phyloP scores from a whole-genome alignment of 2,797 vertebrate species.

The Lacerta viridis region DNA sequence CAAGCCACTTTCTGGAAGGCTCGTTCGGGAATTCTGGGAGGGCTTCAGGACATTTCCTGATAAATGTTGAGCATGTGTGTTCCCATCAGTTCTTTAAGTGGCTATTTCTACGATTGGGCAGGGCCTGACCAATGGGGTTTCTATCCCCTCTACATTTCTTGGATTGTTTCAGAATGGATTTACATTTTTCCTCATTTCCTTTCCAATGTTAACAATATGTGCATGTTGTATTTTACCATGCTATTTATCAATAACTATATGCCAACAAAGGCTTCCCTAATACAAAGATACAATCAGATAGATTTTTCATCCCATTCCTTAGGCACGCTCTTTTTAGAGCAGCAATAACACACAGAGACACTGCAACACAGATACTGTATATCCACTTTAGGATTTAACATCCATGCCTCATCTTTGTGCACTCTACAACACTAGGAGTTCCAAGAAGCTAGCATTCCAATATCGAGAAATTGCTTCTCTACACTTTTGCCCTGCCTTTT shows the following conservation, averaged over 20 bases:
- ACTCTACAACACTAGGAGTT: fast-evolving
- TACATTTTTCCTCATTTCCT: conserved; percentile 6
- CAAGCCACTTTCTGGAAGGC: not conserved
- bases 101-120: not conserved
- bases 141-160: not conserved
- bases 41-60: not conserved
- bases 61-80: not conserved
- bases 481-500: conserved; percentile 31
- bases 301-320: not conserved
- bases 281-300: not conserved
- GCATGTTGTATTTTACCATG: not conserved
- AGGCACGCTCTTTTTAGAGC: not conserved
- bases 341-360: not conserved
- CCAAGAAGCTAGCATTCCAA: conserved; percentile 20
- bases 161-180: not conserved
- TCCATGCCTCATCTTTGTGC: not conserved
- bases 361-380: not conserved
- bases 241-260: not conserved
- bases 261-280: not conserved
- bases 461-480: conserved; percentile 1
- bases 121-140: not conserved
- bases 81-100: not conserved
- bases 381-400: not conserved
- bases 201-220: conserved; percentile 12
- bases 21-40: not conserved